Conservation (phyloP, 2,113 vertebrate genomes). For the Raphicerus campestris region DNA sequence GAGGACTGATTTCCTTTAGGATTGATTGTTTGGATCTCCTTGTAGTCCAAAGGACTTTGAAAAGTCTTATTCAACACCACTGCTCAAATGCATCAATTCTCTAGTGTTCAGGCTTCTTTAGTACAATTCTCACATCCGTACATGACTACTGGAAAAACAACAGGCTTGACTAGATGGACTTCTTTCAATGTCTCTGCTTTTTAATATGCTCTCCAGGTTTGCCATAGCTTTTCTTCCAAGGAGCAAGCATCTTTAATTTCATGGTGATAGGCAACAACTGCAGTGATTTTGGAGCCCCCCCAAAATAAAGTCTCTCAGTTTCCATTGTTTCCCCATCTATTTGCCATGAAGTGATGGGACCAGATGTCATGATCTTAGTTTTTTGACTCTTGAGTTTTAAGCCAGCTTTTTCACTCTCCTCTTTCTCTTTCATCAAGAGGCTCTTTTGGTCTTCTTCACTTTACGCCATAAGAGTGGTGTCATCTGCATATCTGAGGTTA, state of each 20-base stretch:
- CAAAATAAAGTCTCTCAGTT: neutral
- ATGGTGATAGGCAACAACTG: neutral
- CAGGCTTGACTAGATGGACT: neutral
- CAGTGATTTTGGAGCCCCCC: neutral
- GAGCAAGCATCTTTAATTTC: neutral
- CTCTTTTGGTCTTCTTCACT: neutral
- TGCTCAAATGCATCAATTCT: neutral
- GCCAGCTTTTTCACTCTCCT: neutral
- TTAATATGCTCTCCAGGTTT: neutral
- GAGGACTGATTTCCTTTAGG: neutral
- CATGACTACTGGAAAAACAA: neutral
- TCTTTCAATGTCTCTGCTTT: neutral
- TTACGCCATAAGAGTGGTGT: neutral
- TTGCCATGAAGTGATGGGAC: neutral
- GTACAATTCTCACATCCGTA: neutral
- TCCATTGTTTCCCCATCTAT: neutral
- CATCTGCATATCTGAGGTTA: neutral
- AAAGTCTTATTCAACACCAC: neutral
- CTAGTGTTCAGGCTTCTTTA: neutral
- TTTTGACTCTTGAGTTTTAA: neutral
- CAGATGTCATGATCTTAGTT: neutral
- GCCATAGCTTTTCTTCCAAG: neutral
- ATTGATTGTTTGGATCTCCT: neutral
- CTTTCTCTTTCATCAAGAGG: neutral
- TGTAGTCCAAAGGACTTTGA: neutral